These are phyloP conservation scores for Leptodirus hochenwartii DNA, from an alignment of 2,888 invertebrate species.

Conservation along the genomic window DNA sequence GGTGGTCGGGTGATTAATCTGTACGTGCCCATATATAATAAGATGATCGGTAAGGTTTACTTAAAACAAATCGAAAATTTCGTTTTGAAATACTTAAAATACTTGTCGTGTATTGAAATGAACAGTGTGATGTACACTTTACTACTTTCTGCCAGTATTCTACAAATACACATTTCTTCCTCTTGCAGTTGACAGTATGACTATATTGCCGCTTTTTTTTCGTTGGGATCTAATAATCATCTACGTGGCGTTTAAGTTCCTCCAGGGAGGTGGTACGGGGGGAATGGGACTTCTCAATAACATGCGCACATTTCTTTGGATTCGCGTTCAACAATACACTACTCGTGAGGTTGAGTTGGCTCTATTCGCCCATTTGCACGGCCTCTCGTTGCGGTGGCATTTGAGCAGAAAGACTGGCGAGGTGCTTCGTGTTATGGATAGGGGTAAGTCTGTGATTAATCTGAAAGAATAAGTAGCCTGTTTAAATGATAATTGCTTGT, in stretches of 20 bases:
- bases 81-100: not conserved
- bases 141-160: too few species aligned
- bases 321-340: conserved; percentile 88
- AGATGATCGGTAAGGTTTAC: conserved; percentile 77
- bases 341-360: conserved; percentile 81
- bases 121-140: too few species aligned
- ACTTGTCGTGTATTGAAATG: too few species aligned
- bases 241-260: conserved; percentile 75
- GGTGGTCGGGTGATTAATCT: conserved; percentile 77
- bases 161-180: conserved; percentile 8
- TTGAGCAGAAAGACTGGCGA: conserved; percentile 90
- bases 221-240: conserved; percentile 82
- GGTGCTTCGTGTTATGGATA: conserved; percentile 89
- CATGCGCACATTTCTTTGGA: conserved; percentile 83
- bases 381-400: conserved; percentile 88
- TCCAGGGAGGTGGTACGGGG: conserved; percentile 90
- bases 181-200: conserved; percentile 63
- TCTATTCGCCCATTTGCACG: conserved; percentile 74
- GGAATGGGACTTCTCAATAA: conserved; percentile 89
- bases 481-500: too few species aligned
- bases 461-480: too few species aligned
- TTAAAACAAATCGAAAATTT: conserved; percentile 2
- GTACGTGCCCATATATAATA: conserved; percentile 84
- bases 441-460: too few species aligned
- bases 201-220: conserved; percentile 35